Conservation (phyloP, 2,113 vertebrate species). For the Passer montanus region DNA sequence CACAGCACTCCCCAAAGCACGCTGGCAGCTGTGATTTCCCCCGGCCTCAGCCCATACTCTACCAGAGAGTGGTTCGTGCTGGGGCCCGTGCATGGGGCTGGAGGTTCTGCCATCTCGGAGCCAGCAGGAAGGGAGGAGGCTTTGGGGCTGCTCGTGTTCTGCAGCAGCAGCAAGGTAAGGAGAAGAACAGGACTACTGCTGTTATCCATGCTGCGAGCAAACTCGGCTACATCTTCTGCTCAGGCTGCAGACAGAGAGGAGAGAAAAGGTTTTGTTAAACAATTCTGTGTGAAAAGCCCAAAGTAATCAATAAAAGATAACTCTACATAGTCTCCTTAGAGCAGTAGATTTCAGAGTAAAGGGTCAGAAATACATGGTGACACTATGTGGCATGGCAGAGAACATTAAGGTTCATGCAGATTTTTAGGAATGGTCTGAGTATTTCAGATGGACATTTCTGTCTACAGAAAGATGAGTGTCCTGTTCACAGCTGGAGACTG, state of each 20-base stretch:
- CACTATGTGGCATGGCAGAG: neutral
- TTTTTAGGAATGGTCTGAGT: neutral
- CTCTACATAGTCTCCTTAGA: neutral
- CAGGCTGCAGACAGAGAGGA: constrained; percentile 53
- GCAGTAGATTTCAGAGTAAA: neutral
- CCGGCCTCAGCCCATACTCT: constrained; percentile 56
- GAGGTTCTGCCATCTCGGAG: neutral
- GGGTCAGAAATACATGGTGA: neutral
- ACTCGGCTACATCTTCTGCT: constrained; percentile 46
- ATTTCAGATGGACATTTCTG: neutral
- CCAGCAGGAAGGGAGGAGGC: constrained; percentile 33
- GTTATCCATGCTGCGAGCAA: constrained; percentile 68
- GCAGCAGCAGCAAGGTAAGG: constrained; percentile 65
- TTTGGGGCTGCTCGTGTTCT: constrained; percentile 72
- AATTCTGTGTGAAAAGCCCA: neutral
- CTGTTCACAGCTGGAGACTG: neutral
- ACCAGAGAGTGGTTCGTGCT: constrained; percentile 65
- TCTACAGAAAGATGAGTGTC: neutral
- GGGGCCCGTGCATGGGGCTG: neutral
- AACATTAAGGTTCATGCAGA: neutral
- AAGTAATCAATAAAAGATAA: neutral
- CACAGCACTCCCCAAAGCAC: constrained; percentile 81
- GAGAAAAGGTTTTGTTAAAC: neutral
- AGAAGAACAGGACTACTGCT: constrained; percentile 57
- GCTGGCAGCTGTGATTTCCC: constrained; percentile 78